Conservation (phyloP, 2,797 vertebrate genomes). For the Capromys pilorides region DNA sequence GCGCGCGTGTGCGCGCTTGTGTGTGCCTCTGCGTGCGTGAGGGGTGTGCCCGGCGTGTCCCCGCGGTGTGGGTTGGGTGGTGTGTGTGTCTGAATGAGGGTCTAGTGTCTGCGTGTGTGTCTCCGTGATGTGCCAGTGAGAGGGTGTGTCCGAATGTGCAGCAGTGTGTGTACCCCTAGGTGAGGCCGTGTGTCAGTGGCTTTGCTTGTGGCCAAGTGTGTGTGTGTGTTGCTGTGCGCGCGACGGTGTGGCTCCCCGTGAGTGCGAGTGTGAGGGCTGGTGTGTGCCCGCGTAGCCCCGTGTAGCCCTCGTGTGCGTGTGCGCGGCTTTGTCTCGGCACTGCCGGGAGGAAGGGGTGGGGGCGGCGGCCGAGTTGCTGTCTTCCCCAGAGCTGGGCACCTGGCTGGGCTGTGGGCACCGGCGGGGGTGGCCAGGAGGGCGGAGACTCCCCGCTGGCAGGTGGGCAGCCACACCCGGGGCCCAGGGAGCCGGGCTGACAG, state of each 20-base stretch:
- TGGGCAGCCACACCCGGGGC: slow-evolving; percentile 74
- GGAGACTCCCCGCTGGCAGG: slow-evolving; percentile 67
- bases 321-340: slow-evolving; percentile 80
- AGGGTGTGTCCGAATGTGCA: slow-evolving; percentile 77
- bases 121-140: slow-evolving; percentile 36
- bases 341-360: slow-evolving; percentile 71
- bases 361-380: slow-evolving; percentile 59
- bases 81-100: slow-evolving; percentile 1
- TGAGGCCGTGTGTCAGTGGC: slow-evolving; percentile 62
- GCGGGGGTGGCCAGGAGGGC: background rate
- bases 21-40: slow-evolving; percentile 36
- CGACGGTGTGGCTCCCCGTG: slow-evolving; percentile 60
- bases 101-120: slow-evolving; percentile 46
- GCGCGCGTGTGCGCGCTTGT: background rate
- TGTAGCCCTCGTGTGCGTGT: slow-evolving; percentile 75
- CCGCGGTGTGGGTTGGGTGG: background rate
- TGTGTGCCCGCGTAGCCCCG: slow-evolving; percentile 70
- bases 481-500: slow-evolving; percentile 1
- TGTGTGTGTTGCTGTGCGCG: slow-evolving; percentile 30
- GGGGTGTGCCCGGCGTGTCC: background rate
- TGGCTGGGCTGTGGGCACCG: slow-evolving; percentile 9
- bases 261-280: slow-evolving; percentile 70
- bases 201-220: slow-evolving; percentile 41
- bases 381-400: slow-evolving; percentile 17
- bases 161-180: slow-evolving; percentile 53